Base-by-base conservation (phyloP, 2,888 invertebrate species). In the Drosophila testacea region DNA sequence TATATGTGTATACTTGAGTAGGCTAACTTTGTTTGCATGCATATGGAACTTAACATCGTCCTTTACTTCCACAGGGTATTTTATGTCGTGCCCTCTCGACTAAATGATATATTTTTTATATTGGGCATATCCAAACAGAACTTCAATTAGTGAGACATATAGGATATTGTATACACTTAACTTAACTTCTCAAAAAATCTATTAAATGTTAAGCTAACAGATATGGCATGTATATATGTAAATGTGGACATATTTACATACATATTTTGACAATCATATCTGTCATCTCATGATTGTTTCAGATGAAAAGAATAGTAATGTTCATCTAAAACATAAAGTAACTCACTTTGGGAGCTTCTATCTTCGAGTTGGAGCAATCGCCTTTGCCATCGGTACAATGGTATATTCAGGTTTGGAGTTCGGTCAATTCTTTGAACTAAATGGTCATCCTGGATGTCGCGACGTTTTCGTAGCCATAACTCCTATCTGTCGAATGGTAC, bases 331-430 rank as follows among this genome's bases (percentile, higher is more conserved):
- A 65, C 90, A 91, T 42, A 91, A 92, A 71, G 91, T 91, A 9
- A 93, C 93, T 41, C 94, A 96, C 82, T 97, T 96, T 90, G 97
- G 97, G 55, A 97, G 97, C 92, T 97, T 97, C 92, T 97, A 97
- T 93, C 94, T 97, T 57, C 94, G 97, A 80, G 94, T 97, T 41
- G 97, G 97, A 55, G 97, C 97, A 27, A 93, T 93, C 93, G 96
- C 80, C 2, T 93, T 93, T 56, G 93, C 93, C 41, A 95, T 95
- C 68, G 95, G 95, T 6, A 96, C 95, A 36, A 95, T 95, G 94
- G 95, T 95, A 67, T 95, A 95, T 92, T 96, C 95, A 64, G 94
- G 95, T 62, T 91, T 96, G 89, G 95, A 95, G 92, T 94, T 96
- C 92, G 95, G 95, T 0, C 95, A 96, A 92, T 96, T 95, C 88